phyloP scores from a whole-genome alignment of 1,140 invertebrate genomes.

The Drosophila jambulina region DNA sequence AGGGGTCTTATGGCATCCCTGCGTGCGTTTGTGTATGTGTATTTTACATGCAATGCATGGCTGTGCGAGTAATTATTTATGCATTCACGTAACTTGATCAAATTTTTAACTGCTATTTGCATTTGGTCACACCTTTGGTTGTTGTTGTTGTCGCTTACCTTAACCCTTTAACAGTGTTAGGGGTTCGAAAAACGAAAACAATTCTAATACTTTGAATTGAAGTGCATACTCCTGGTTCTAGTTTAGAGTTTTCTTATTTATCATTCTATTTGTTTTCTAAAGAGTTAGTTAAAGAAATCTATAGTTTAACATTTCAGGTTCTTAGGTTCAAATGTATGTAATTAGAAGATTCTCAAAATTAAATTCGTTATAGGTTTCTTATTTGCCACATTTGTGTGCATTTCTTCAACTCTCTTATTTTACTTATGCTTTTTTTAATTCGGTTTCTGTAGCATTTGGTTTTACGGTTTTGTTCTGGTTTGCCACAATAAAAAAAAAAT shows the following conservation, averaged over 20 bases:
- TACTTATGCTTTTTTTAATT: conserved; percentile 12
- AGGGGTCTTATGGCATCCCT: conserved; percentile 18
- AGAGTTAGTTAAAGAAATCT: no score
- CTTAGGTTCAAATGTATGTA: background rate
- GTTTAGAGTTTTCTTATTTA: no score
- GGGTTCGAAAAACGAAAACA: background rate
- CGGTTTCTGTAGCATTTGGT: conserved; percentile 1
- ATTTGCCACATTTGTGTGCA: background rate
- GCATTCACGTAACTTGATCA: conserved; percentile 25
- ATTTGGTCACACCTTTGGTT: conserved; percentile 14
- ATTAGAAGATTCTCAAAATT: background rate
- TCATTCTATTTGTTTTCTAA: no score
- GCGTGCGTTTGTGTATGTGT: background rate
- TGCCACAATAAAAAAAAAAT: conserved; percentile 5
- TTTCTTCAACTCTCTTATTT: conserved; percentile 11
- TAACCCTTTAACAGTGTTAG: background rate
- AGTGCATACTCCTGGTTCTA: no score
- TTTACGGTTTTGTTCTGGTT: conserved; percentile 16
- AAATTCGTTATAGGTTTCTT: conserved; percentile 10
- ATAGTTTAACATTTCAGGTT: background rate
- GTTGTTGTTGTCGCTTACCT: background rate
- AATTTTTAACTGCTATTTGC: conserved; percentile 32
- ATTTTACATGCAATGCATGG: conserved; percentile 8
- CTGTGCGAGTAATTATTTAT: conserved; percentile 18
- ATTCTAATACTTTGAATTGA: no score